Evolutionary conservation across 2,797 vertebrate genomes (phyloP), one percentile per base, ranked within the genome.

Genomic region (Hydrophis major): DNA sequence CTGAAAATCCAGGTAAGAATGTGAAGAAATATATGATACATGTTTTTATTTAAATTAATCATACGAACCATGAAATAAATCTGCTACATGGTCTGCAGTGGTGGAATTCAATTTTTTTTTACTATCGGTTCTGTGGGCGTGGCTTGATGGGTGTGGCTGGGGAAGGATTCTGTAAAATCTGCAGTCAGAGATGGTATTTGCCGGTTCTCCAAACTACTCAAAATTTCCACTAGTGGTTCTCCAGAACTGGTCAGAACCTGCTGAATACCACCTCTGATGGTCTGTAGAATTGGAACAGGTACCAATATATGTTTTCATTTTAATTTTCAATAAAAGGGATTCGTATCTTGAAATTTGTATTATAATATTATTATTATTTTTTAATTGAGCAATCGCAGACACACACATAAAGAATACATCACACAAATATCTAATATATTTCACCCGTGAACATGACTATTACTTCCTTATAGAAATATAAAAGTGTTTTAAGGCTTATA

Each of bases 401-500:
- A 93, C 92, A 6, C 92, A 13, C 61, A 92, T 91, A 89, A 87
- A 95, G 74, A 94, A 95, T 86, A 95, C 94, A 96, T 95, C 86
- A 66, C 14, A 93, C 91, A 87, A 92, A 91, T 89, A 50, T 91
- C 89, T 0, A 95, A 90, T 93, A 94, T 94, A 95, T 96, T 96
- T 96, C 8, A 55, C 11, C 53, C 0, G 53, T 2, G 53, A 55
- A 55, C 93, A 93, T 95, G 93, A 95, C 74, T 93, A 95, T 96
- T 95, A 94, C 94, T 95, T 97, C 94, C 78, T 94, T 93, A 93
- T 92, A 95, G 93, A 92, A 90, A 50, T 93, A 90, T 93, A 96
- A 96, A 97, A 94, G 93, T 83, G 94, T 42, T 57, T 53, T 94
- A 96, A 95, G 66, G 95, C 93, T 93, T 66, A 28, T 93, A 88